Conservation (phyloP, 1,140 invertebrate genomes). For the Schlechtendalia chinensis region DNA sequence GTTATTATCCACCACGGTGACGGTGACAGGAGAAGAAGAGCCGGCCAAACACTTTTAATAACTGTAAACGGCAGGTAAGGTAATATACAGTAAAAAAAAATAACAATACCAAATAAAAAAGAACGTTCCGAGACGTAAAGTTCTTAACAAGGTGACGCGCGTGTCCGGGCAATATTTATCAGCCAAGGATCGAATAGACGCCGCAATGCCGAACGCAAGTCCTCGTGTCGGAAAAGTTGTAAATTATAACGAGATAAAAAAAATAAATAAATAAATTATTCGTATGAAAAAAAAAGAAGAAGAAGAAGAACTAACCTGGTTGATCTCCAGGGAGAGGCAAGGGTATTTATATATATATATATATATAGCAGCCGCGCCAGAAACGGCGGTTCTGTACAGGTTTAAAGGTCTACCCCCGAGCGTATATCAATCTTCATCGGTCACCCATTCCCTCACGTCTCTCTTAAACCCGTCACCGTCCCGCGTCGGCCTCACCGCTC, state of each 20-base stretch:
- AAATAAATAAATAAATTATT: not conserved
- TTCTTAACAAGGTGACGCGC: constrained; percentile 4
- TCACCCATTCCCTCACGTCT: not conserved
- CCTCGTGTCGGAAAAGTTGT: constrained; percentile 36
- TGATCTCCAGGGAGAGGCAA: not conserved
- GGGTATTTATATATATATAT: too few relatives aligned
- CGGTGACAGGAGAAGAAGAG: not conserved
- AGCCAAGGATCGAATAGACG: constrained; percentile 5
- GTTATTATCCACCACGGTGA: too few relatives aligned
- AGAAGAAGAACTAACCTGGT: not conserved
- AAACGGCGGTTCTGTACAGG: not conserved
- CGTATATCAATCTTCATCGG: constrained; percentile 43
- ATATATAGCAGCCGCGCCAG: too few relatives aligned
- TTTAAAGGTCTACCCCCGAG: constrained; percentile 38
- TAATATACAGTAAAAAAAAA: too few relatives aligned
- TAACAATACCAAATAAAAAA: not conserved
- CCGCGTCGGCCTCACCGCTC: too few relatives aligned
- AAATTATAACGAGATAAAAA: constrained; percentile 47
- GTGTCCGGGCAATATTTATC: not conserved
- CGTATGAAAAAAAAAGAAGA: not conserved
- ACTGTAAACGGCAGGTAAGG: constrained; percentile 27
- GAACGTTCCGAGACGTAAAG: not conserved
- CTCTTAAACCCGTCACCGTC: too few relatives aligned
- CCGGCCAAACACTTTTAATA: constrained; percentile 1
- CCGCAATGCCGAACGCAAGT: constrained; percentile 27